Evolutionary conservation across 2,888 invertebrate genomes (phyloP), one percentile per base, ranked within the genome.

Genomic region (Tortricodes alternella): DNA sequence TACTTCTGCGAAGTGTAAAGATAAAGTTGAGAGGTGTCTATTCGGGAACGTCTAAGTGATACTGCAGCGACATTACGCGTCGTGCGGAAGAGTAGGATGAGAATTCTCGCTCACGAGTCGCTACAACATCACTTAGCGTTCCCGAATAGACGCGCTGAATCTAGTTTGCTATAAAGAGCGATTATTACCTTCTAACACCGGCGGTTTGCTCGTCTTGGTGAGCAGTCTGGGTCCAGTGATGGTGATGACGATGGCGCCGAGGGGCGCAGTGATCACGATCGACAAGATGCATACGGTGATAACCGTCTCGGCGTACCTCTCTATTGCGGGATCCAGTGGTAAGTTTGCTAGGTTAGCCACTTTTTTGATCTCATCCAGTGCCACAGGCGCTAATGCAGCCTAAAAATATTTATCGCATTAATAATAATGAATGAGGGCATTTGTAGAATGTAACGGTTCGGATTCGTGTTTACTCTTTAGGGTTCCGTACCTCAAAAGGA

Each of bases 351-450:
- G 67, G 9, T 75, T 80, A 2, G 79, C 72, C 69, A 74, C 73
- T 60, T 86, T 86, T 23, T 81, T 78, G 0, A 96, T 92, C 59
- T 94, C 91, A 66, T 94, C 95, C 23, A 96, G 79, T 0, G 95
- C 94, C 1, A 95, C 94, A 0, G 97, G 96, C 0, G 95, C 96
- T 32, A 97, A 83, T 0, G 97, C 97, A 16, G 97, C 97, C 93
- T 96, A 76, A 16, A 80, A 73, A 24, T 13, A 48, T 18, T 34
- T 29, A 35, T 11, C 3, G 16, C 29, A 32, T 23, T 34, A 3
- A 55, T 34, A 29, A 6, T 13, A 34, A 9, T 6, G 13, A 34
- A 2, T 34, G 18, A 15, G 18, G 15, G 9, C 2, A 11, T 39
- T 2, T n/a, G n/a, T n/a, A n/a, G n/a, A n/a, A n/a, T n/a, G n/a